Base-by-base conservation (phyloP, 2,113 vertebrate species). In the Pithys albifrons region DNA sequence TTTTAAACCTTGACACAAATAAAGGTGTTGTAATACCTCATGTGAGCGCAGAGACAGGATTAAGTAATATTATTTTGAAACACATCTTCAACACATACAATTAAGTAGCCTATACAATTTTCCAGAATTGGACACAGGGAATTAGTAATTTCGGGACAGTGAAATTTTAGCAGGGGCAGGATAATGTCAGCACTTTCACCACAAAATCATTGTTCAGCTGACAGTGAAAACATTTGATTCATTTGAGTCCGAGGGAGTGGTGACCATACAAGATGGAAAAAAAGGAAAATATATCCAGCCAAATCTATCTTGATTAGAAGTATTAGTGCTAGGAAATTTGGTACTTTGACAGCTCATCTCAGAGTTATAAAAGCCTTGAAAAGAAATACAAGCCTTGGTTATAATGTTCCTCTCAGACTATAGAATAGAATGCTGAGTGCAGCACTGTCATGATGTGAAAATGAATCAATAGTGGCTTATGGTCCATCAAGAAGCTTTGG, bases 161-260 rank as follows among this genome's bases (percentile, higher is more conserved):
- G 72, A 75, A 88, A 72, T 23, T 20, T 65, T 78, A 41, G 33
- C 33, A 55, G 18, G 57, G 43, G 54, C 24, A 76, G 54, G 49
- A 79, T 2, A 1, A n/a, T 65, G 45, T 85, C 83, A 88, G 33
- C 74, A 88, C 19, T 80, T 80, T 43, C 64, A 64, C 72, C 59
- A 93, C 72, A 93, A 95, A 88, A 91, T 95, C 72, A 4, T 77
- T 93, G 69, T 91, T 72, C 48, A 59, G 28, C 64, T 88, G 67
- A 61, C 57, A 75, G 59, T 84, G 77, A 93, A 85, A 76, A 48
- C 35, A 14, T 58, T 76, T 70, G 64, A 80, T 25, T 80, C n/a
- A 48, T 89, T 89, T 74, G 46, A 78, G 23, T 88, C 59, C 4
- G 16, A 88, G 39, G 28, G 71, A 90, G 46, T 58, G 46, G 67